Evolutionary conservation across 2,113 vertebrate genomes (phyloP), one percentile per base, ranked within the genome.

Genomic region (Engystomops pustulosus): DNA sequence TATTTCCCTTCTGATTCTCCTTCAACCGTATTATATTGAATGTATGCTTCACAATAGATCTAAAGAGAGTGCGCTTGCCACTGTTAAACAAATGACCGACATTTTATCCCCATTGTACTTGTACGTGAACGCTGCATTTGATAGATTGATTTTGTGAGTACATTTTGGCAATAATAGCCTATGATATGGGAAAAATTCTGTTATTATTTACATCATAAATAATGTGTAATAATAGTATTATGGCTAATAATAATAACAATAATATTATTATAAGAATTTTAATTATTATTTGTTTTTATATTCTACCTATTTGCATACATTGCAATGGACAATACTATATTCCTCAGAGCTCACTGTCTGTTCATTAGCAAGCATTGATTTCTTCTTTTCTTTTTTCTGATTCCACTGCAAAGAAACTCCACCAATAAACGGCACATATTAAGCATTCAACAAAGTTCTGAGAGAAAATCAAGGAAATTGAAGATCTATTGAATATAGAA

Each of bases 401-500:
- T 78, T 3, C 12, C 41, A 53, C 47, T 27, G 74, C 32, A 77
- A 58, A 58, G 23, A 58, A 78, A 23, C 8, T 4, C n/a, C 17
- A 9, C 14, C 41, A 74, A 74, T 79, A 44, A 65, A 67, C 23
- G 55, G n/a, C 47, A 67, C 77, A 65, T 62, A 79, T 65, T 79
- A 62, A 79, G 25, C 41, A 67, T 79, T 79, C 77, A 62, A 65
- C 58, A 47, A 65, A 65, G 55, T 79, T 79, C 41, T 65, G 38
- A 47, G 58, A 41, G 76, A 79, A 67, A 67, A 67, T 65, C 55
- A 79, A 79, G 58, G 75, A 78, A 78, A 78, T 78, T 78, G 51
- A 78, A 78, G 75, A 78, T 78, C 75, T 78, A 80, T 80, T 34
- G 60, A 32, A 67, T 51, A 74, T 72, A 62, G 80, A 82, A 70